Conservation (phyloP, 1,140 invertebrate species). For the Leptonema lineaticorne region DNA sequence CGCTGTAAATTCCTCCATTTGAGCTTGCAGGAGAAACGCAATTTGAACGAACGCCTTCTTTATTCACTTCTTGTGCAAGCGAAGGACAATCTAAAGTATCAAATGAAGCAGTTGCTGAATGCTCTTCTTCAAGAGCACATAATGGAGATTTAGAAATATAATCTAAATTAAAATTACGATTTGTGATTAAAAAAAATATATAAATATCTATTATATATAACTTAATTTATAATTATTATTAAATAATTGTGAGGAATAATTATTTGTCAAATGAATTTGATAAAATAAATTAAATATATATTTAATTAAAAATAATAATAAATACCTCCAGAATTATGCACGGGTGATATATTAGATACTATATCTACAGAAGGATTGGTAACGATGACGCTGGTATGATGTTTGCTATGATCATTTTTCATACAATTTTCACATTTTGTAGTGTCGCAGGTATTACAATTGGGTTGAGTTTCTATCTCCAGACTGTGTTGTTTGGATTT, state of each 20-base stretch:
- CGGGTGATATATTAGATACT: conserved; percentile 50
- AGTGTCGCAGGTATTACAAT: conserved; percentile 39
- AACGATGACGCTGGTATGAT: conserved; percentile 62
- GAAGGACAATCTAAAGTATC: conserved; percentile 50
- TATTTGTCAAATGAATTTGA: too few species aligned
- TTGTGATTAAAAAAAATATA: neutral
- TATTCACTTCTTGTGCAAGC: conserved; percentile 46
- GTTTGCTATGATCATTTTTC: conserved; percentile 44
- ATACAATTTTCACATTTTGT: conserved; percentile 41
- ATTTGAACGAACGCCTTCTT: conserved; percentile 45
- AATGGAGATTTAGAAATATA: conserved; percentile 42
- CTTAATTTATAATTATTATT: neutral
- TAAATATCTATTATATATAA: neutral
- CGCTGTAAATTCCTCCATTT: conserved; percentile 84
- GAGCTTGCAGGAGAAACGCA: conserved; percentile 80
- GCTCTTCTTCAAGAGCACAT: conserved; percentile 52
- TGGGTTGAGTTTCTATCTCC: conserved; percentile 44
- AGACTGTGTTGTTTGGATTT: too few species aligned
- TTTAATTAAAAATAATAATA: neutral
- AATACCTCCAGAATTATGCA: conserved; percentile 45
- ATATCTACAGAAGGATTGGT: conserved; percentile 68
- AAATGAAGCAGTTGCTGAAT: conserved; percentile 52
- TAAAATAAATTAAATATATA: neutral
- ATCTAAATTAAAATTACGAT: neutral
- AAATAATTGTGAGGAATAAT: too few species aligned